Evolutionary conservation across 2,113 vertebrate genomes (phyloP).

Genomic region (Rhinopomastus cyanomelas): DNA sequence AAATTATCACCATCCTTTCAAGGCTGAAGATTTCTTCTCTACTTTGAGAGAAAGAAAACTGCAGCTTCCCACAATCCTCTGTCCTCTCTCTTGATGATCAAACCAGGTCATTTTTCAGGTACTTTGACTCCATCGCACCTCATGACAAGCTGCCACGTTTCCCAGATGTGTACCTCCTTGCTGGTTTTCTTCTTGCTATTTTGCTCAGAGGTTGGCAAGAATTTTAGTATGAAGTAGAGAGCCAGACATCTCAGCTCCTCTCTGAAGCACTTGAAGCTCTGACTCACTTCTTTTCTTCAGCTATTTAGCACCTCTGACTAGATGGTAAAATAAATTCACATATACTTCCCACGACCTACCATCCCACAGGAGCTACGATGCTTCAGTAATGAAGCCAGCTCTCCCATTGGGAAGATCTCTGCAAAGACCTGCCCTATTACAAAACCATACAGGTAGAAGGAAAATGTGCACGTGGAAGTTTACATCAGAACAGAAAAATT

Average conservation of each 20-base stretch:
- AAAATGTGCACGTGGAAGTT: neutral
- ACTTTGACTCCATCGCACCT: neutral
- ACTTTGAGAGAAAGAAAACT: neutral
- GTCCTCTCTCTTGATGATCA: neutral
- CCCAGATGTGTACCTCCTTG: neutral
- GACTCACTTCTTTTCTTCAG: neutral
- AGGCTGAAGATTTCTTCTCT: neutral
- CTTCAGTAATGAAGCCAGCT: neutral
- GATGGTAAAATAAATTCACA: constrained; percentile 1
- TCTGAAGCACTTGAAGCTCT: neutral
- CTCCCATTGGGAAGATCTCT: neutral
- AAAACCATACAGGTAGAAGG: neutral
- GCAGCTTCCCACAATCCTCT: neutral
- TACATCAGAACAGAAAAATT: neutral
- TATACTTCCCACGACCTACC: neutral
- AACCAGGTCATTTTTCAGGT: neutral
- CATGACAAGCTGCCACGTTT: neutral
- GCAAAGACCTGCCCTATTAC: neutral
- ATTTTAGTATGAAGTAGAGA: neutral
- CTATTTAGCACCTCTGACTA: neutral
- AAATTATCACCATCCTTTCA: neutral
- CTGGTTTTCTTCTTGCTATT: neutral
- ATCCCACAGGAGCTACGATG: neutral
- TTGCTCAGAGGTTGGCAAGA: neutral
- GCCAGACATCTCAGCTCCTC: neutral